phyloP scores from a whole-genome alignment of 2,888 invertebrate genomes.

The Netelia virgata region DNA sequence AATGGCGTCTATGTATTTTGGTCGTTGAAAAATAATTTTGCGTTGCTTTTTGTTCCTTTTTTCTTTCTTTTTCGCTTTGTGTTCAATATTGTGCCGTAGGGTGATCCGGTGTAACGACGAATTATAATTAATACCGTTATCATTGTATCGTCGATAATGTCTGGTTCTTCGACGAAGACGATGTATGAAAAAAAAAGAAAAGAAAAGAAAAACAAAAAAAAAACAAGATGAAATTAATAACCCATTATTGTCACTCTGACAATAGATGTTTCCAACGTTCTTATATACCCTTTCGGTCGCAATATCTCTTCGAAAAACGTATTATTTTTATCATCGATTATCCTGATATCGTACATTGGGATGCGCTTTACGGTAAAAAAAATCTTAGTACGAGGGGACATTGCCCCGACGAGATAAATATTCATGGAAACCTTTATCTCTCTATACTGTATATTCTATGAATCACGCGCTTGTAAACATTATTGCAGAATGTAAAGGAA shows the following conservation, averaged over 20 bases:
- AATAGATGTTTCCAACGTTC: constrained; percentile 47
- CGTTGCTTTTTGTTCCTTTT: background rate
- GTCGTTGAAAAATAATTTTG: constrained; percentile 12
- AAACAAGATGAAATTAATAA: background rate
- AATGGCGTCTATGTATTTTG: constrained; percentile 25
- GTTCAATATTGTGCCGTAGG: background rate
- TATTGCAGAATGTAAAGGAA: constrained; percentile 27
- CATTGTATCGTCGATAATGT: background rate
- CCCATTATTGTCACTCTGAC: constrained; percentile 53
- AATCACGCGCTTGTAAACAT: constrained; percentile 37
- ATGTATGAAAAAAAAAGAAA: constrained; percentile 5
- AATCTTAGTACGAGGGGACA: background rate
- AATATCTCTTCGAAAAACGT: constrained; percentile 10
- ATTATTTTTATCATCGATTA: constrained; percentile 16
- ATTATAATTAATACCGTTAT: constrained; percentile 31
- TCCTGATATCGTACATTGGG: constrained; percentile 38
- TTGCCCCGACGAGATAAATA: constrained; percentile 21
- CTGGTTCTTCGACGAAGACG: constrained; percentile 11
- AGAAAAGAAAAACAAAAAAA: too few species aligned
- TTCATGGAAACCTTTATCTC: constrained; percentile 13
- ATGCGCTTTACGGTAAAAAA: constrained; percentile 35
- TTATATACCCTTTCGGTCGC: constrained; percentile 33
- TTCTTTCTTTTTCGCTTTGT: constrained; percentile 21
- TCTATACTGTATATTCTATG: constrained; percentile 25
- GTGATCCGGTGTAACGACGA: constrained; percentile 43